A percentile compares a stretch with the other conserved stretches of the same genome.
Conservation (phyloP, 1,140 invertebrate genomes). For the Ceratitis capitata region DNA sequence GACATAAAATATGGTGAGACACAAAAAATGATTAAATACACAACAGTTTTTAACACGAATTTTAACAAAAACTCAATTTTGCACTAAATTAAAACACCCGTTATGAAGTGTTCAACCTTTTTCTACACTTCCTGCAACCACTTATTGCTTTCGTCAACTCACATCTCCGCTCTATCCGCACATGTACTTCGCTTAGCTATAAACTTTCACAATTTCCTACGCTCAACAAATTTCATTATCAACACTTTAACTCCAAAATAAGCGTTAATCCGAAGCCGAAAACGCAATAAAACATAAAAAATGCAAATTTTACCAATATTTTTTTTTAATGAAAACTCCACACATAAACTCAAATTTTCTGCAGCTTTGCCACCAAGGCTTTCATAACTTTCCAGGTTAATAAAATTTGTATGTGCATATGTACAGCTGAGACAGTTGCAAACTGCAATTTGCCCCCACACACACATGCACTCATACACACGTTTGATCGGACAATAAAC, state of each 20-base stretch:
- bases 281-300: slow-evolving; percentile 17
- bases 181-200: too few species aligned
- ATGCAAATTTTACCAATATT: slow-evolving; percentile 25
- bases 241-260: not conserved
- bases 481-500: not conserved
- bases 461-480: not conserved
- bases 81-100: not conserved
- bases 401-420: not conserved
- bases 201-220: not conserved
- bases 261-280: slow-evolving; percentile 21
- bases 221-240: slow-evolving; percentile 29
- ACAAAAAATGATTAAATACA: too few species aligned
- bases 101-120: too few species aligned
- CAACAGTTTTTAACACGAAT: too few species aligned
- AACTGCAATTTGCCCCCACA: slow-evolving; percentile 1
- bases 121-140: too few species aligned
- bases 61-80: not conserved
- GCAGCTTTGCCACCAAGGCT: not conserved
- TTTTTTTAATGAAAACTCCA: slow-evolving; percentile 33
- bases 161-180: too few species aligned
- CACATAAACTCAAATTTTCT: slow-evolving; percentile 26
- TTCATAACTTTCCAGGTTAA: not conserved
- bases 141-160: too few species aligned
- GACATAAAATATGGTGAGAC: too few species aligned
- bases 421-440: not conserved